Conservation (phyloP, 1,140 invertebrate species). For the Rhagoletis pomonella region DNA sequence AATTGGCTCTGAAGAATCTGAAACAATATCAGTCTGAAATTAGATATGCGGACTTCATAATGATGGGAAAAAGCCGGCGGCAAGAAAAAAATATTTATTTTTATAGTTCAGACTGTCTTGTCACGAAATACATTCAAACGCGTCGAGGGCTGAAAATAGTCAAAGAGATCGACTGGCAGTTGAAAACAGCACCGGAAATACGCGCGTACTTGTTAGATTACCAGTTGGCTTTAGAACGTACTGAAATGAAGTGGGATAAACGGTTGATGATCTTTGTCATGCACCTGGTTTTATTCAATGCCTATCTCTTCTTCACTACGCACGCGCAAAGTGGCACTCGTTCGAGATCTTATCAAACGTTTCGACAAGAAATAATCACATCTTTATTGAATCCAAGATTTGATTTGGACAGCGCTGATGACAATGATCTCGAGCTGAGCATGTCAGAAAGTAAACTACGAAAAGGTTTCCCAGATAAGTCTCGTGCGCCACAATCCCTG, state of each 20-base stretch:
- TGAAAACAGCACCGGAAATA: neutral
- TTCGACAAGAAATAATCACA: neutral
- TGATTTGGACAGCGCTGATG: neutral
- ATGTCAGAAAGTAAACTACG: neutral
- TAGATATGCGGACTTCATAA: slow-evolving; percentile 62
- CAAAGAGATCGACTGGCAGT: neutral
- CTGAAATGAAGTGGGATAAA: slow-evolving; percentile 59
- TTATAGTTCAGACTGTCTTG: slow-evolving; percentile 68
- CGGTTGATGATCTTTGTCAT: slow-evolving; percentile 62
- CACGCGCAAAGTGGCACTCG: slow-evolving; percentile 57
- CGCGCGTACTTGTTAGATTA: slow-evolving; percentile 56
- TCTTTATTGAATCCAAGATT: neutral
- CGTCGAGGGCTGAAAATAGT: neutral
- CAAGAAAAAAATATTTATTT: slow-evolving; percentile 64
- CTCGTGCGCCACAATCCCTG: neutral
- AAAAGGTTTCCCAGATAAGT: no score
- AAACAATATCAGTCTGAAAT: slow-evolving; percentile 61
- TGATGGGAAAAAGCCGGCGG: slow-evolving; percentile 67
- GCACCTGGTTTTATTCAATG: slow-evolving; percentile 64
- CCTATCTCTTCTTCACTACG: slow-evolving; percentile 61
- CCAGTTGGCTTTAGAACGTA: slow-evolving; percentile 55
- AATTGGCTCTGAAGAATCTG: slow-evolving; percentile 61
- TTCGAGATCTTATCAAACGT: neutral
- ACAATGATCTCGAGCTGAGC: neutral
- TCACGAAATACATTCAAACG: slow-evolving; percentile 59